Evolutionary conservation across 2,113 vertebrate species (phyloP).

Genomic region (Choloepus hoffmanni): DNA sequence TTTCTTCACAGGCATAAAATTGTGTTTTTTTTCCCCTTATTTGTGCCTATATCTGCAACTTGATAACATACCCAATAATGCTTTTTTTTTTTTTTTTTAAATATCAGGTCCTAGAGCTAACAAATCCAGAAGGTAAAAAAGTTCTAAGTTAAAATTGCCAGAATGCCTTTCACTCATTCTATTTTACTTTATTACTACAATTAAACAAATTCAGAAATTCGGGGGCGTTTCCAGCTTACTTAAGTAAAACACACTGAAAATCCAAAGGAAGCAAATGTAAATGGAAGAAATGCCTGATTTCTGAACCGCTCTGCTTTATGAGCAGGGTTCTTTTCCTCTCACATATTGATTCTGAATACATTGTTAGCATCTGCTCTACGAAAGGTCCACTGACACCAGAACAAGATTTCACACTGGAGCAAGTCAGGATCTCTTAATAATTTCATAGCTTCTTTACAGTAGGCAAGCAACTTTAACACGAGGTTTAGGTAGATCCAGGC

Average conservation of each 20-base stretch:
- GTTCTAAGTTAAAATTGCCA: slow-evolving; percentile 54
- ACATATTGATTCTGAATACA: neutral
- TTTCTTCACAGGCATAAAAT: slow-evolving; percentile 39
- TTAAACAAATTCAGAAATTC: slow-evolving; percentile 64
- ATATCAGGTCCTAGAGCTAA: slow-evolving; percentile 30
- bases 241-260: slow-evolving; percentile 60
- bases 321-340: neutral
- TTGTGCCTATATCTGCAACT: neutral
- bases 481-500: neutral
- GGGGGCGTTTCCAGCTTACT: slow-evolving; percentile 25
- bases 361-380: neutral
- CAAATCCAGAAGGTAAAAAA: slow-evolving; percentile 51
- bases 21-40: neutral
- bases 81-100: neutral
- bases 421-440: neutral
- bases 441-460: slow-evolving; percentile 21
- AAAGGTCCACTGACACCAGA: neutral
- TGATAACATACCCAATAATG: neutral
- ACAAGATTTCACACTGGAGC: neutral
- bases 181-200: slow-evolving; percentile 62
- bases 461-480: neutral
- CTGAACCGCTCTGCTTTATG: neutral
- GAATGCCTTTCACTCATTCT: slow-evolving; percentile 59
- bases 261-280: neutral
- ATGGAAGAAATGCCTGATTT: neutral